Base-by-base conservation (phyloP, 2,113 vertebrate genomes). In the Pluvialis apricaria region DNA sequence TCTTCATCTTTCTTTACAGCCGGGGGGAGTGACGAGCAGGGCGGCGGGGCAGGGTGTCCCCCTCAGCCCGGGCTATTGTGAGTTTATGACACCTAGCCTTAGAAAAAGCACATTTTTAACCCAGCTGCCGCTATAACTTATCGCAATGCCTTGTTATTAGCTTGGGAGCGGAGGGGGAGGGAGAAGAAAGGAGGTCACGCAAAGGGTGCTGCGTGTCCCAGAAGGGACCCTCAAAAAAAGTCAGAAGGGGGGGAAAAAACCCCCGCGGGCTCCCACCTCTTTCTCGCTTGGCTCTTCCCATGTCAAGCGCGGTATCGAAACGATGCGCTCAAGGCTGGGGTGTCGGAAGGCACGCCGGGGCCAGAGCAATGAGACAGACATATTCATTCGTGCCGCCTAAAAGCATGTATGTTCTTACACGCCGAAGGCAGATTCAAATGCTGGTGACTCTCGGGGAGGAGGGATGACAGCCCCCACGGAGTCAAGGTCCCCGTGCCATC, bases 71-170 rank as follows among this genome's bases (percentile, higher is more conserved):
- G 49, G 52, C 82, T 82, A 85, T 95, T 95, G 96, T 95, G 80
- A 15, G 42, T 94, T 96, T 76, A 55, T 89, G 91, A 62, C 88
- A 54, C 90, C 24, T 38, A 28, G 68, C 61, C 28, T 64, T 66
- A 62, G 93, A 36, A 71, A 91, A 91, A 86, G 69, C 68, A 31
- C 72, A 32, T 78, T 79, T 95, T 92, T 69, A 79, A 57, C 84
- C 40, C 95, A 91, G 97, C 95, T 96, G 97, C 95, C 5, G 19
- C 82, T 75, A 14, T 75, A 65, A 91, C 54, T 95, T 83, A 94
- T 65, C 28, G 79, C 66, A 3, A 10, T 15, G 89, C 22, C 82
- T 54, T 11, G 25, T 11, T 15, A 13, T 6, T 6, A 32, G 55
- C 76, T 47, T 20, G 54, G 62, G 55, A 88, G 77, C 3, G 28